Percentiles rank a stretch among this genome's conserved stretches.
phyloP scores from a whole-genome alignment of 2,797 vertebrate genomes.

The Acomys russatus region DNA sequence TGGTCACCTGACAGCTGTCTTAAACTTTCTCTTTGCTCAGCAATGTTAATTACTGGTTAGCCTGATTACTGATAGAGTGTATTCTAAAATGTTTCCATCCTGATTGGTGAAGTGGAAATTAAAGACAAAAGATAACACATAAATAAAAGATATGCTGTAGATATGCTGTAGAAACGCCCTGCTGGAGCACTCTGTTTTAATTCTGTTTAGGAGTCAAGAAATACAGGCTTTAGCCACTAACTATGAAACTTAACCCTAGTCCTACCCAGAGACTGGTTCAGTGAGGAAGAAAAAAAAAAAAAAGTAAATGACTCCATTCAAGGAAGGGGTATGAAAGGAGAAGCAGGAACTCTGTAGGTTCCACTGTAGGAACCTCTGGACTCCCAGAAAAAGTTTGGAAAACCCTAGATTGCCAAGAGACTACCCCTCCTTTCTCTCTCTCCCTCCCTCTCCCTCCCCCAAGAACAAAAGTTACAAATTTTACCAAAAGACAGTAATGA shows the following conservation, averaged over 20 bases:
- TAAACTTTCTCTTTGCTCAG: slow-evolving; percentile 68
- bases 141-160: slow-evolving; percentile 71
- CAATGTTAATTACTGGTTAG: slow-evolving; percentile 79
- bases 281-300: neutral
- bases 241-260: neutral
- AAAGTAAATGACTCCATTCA: neutral
- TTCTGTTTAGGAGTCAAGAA: slow-evolving; percentile 55
- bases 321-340: neutral
- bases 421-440: neutral
- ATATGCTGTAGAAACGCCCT: neutral
- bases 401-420: neutral
- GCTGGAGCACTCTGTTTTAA: slow-evolving; percentile 33
- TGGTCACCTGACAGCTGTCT: slow-evolving; percentile 83
- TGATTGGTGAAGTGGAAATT: slow-evolving; percentile 80
- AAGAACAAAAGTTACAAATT: neutral
- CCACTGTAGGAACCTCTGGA: neutral
- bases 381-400: slow-evolving; percentile 7
- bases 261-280: neutral
- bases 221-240: neutral
- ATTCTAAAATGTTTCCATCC: slow-evolving; percentile 72
- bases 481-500: slow-evolving; percentile 34
- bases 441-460: neutral
- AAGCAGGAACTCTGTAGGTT: neutral
- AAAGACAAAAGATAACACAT: slow-evolving; percentile 79
- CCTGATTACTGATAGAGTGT: slow-evolving; percentile 68